Percentiles rank a stretch among this genome's conserved stretches.
Conservation (phyloP, 2,113 vertebrate genomes). For the Oncorhynchus kisutch region DNA sequence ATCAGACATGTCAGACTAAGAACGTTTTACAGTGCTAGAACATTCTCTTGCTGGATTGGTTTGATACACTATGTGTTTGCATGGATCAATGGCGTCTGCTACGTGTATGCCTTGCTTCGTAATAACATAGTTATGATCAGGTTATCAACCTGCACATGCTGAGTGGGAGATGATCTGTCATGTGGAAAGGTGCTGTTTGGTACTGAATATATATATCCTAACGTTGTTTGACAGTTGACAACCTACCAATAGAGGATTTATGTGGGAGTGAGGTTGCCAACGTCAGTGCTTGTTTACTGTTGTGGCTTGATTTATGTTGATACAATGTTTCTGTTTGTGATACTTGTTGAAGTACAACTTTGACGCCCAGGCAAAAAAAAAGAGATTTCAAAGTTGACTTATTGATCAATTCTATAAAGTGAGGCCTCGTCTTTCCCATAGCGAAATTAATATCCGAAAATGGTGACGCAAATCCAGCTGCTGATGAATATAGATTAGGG, state of each 20-base stretch:
- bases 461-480: too few relatives aligned
- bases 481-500: too few relatives aligned
- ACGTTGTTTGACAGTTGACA: neutral
- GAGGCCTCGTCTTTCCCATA: too few relatives aligned
- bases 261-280: neutral
- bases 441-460: too few relatives aligned
- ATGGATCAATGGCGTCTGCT: neutral
- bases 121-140: neutral
- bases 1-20: too few relatives aligned
- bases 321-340: neutral
- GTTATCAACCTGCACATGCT: neutral
- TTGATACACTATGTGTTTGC: neutral
- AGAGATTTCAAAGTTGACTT: too few relatives aligned
- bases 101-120: neutral
- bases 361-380: neutral
- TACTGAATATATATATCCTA: neutral
- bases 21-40: neutral
- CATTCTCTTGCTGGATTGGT: neutral
- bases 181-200: neutral
- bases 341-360: neutral
- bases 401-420: too few relatives aligned
- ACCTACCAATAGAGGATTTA: neutral
- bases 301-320: neutral
- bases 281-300: neutral
- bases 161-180: neutral